Base-by-base conservation (phyloP, 2,888 invertebrate species). In the Tinea semifulvella region DNA sequence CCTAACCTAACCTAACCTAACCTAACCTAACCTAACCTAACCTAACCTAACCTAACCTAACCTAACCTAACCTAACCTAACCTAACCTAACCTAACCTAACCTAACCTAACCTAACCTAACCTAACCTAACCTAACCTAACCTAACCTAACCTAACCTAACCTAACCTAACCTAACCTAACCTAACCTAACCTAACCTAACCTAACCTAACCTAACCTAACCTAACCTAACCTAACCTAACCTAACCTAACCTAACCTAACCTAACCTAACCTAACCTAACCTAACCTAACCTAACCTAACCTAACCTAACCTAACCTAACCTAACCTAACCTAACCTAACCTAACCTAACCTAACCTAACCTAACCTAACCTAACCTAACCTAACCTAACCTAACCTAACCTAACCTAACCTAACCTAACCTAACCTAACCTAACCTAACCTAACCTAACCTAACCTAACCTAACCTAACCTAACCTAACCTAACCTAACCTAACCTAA, bases 371-470 rank as follows among this genome's bases (percentile, higher is more conserved):
- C 31, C 31, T 31, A 31, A 31, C 31, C 31, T 31, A 31, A 31
- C 31, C 31, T 31, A 31, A 31, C 31, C 31, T 31, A 31, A 31
- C 31, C 31, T 31, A 31, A 31, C 31, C 31, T 31, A 31, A 31
- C 31, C 31, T 31, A 31, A 31, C 31, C 31, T 31, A 31, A 31
- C 31, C 31, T 31, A 31, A 31, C 22, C 22, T 22, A 22, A 22
- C 22, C 22, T 22, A 22, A 22, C 22, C 22, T 22, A 22, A 22
- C 31, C 31, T 31, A 31, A 31, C 31, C 31, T 43, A 43, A 43
- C 43, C 43, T 43, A 43, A 43, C 43, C 43, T 43, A 43, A 43
- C 43, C 43, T 43, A 43, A 43, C 43, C 43, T 43, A 43, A 43
- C 43, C 43, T 43, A 43, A 43, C 43, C 43, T 43, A 43, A 43